Base-by-base conservation (phyloP, 1,140 invertebrate genomes). In the Teleopsis dalmanni region DNA sequence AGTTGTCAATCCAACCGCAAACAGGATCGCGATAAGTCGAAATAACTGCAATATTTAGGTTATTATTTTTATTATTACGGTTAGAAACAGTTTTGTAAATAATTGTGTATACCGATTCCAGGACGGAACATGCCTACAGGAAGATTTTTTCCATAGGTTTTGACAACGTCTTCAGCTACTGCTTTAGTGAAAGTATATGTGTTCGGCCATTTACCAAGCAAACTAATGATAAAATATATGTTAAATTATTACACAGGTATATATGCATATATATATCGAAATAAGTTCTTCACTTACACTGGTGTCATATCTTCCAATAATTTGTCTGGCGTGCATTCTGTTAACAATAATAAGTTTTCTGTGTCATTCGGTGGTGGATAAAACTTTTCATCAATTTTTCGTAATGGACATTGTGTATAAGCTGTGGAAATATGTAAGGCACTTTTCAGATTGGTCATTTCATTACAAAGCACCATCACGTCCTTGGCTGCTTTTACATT, bases 1-100 rank as follows among this genome's bases (percentile, higher is more conserved):
- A 75, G 67, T 93, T 94, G 65, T 95, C 90, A 36, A 88, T 82
- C 91, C 91, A 95, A 29, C 85, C 85, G 9, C 67, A 55, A 0
- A 83, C 42, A 2, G 82, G 82, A 51, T 93, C 89, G 38, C 79
- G 77, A 56, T 76, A 80, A 0, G 88, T 85, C 3, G 87, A 84
- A 16, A 83, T 84, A 3, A 60, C 58, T 59, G n/a, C n/a, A n/a
- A n/a, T n/a, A n/a, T n/a, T n/a, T n/a, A n/a, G n/a, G 4, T 4
- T 5, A 6, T 35, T 35, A 46, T 29, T 33, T 14, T 44, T 21
- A 7, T 8, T 21, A 7, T 25, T 5, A 44, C 23, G 6, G n/a
- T 14, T 18, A 26, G 7, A 26, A 9, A 16, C 13, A 5, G n/a
- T 35, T 13, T 4, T 13, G 4, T 16, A 4, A 13, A 35, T 4